Evolutionary conservation across 1,140 invertebrate genomes (phyloP).

Genomic region (Drosophila tsacasi): DNA sequence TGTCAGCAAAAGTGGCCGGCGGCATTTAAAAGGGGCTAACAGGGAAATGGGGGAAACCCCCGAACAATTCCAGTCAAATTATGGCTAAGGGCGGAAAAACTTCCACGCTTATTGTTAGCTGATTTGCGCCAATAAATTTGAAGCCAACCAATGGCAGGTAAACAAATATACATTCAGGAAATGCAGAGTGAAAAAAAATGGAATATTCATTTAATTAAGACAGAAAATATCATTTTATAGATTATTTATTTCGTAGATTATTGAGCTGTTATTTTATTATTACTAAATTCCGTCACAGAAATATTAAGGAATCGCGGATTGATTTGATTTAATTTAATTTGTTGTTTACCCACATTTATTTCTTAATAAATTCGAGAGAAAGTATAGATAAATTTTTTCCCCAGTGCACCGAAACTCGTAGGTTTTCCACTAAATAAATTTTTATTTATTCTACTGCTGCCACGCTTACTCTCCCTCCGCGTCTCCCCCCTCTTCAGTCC

Average conservation of each 20-base stretch:
- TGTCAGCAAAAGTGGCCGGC: constrained; percentile 58
- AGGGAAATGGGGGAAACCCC: not conserved
- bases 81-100: constrained; percentile 31
- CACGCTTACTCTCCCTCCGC: not conserved
- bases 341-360: not conserved
- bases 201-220: not conserved
- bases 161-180: constrained; percentile 16
- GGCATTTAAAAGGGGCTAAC: constrained; percentile 21
- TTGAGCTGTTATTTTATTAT: not conserved
- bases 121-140: constrained; percentile 66
- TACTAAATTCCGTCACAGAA: not conserved
- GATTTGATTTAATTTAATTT: not conserved
- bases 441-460: constrained; percentile 50
- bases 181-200: constrained; percentile 1
- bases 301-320: not conserved
- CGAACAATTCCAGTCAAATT: constrained; percentile 47
- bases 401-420: constrained; percentile 37
- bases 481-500: constrained; percentile 2
- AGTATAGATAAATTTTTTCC: not conserved
- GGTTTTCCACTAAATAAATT: constrained; percentile 65
- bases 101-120: constrained; percentile 38
- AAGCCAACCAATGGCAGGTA: constrained; percentile 23
- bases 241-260: too few relatives aligned
- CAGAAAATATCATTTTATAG: not conserved
- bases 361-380: too few relatives aligned